Percentiles rank a stretch among this genome's conserved stretches.
Conservation (phyloP, 2,888 invertebrate species). For the Acanthosepion lycidas region DNA sequence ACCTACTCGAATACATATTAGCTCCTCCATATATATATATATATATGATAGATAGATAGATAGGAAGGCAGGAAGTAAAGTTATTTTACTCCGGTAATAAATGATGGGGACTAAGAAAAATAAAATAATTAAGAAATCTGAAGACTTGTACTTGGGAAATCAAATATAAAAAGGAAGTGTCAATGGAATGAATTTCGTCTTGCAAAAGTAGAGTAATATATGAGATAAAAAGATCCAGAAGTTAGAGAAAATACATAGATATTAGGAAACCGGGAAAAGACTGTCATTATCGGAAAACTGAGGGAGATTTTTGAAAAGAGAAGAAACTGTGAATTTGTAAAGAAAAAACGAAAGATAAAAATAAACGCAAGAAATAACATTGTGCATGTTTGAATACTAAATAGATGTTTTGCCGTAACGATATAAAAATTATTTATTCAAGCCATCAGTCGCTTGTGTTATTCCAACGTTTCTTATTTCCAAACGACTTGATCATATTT, state of each 20-base stretch:
- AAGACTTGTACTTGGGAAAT: no score
- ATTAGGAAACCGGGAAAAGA: not conserved
- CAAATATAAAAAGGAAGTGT: no score
- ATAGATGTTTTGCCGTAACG: not conserved
- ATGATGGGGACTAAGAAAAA: no score
- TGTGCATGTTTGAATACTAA: not conserved
- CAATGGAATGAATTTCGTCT: no score
- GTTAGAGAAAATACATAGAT: not conserved
- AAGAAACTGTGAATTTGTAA: not conserved
- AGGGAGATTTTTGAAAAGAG: not conserved
- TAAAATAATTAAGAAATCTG: no score
- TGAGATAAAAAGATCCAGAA: no score
- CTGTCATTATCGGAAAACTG: not conserved
- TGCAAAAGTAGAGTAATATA: no score
- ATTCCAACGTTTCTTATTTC: not conserved
- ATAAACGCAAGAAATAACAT: not conserved
- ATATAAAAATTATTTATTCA: not conserved
- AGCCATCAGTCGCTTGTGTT: conserved; percentile 12
- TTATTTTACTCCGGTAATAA: no score
- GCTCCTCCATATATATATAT: not conserved
- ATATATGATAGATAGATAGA: not conserved
- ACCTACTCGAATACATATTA: not conserved
- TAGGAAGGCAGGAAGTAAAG: not conserved
- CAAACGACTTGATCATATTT: conserved; percentile 21
- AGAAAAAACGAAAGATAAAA: not conserved